phyloP scores from a whole-genome alignment of 1,140 invertebrate genomes.

The Nautilus pompilius region DNA sequence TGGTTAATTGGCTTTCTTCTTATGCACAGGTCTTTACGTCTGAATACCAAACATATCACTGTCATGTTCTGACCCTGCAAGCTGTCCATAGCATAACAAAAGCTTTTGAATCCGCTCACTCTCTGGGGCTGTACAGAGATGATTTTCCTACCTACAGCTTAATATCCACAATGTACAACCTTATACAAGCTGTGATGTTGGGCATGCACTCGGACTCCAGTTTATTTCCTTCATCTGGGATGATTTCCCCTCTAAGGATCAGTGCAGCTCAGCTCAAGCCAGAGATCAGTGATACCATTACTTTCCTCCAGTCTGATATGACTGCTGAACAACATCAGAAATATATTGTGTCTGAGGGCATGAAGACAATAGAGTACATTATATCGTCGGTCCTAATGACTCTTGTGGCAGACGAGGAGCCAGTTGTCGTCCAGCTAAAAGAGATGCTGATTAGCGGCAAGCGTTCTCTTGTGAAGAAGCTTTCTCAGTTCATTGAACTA shows the following conservation, averaged over 20 bases:
- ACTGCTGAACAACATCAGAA: conserved; percentile 14
- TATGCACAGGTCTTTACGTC: conserved; percentile 24
- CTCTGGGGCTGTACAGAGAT: conserved; percentile 17
- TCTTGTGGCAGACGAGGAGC: conserved; percentile 15
- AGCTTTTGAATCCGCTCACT: conserved; percentile 15
- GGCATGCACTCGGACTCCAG: neutral
- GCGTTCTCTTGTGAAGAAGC: conserved; percentile 4
- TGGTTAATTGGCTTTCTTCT: too few relatives aligned
- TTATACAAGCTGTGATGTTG: conserved; percentile 24
- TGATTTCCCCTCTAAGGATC: too few relatives aligned
- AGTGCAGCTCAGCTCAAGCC: too few relatives aligned
- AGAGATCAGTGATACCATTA: too few relatives aligned
- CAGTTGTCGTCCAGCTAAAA: conserved; percentile 12
- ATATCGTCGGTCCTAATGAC: conserved; percentile 20
- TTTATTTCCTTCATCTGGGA: too few relatives aligned
- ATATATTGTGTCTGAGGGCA: conserved; percentile 13
- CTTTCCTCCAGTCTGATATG: conserved; percentile 3
- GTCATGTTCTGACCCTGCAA: conserved; percentile 15
- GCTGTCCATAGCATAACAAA: conserved; percentile 17
- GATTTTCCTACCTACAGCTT: conserved; percentile 23
- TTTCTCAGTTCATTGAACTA: conserved; percentile 9
- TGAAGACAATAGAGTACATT: conserved; percentile 20
- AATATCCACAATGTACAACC: conserved; percentile 19
- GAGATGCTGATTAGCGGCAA: conserved; percentile 18
- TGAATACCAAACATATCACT: conserved; percentile 27